Conservation (phyloP, 2,797 vertebrate species). For the Neosalanx taihuensis region DNA sequence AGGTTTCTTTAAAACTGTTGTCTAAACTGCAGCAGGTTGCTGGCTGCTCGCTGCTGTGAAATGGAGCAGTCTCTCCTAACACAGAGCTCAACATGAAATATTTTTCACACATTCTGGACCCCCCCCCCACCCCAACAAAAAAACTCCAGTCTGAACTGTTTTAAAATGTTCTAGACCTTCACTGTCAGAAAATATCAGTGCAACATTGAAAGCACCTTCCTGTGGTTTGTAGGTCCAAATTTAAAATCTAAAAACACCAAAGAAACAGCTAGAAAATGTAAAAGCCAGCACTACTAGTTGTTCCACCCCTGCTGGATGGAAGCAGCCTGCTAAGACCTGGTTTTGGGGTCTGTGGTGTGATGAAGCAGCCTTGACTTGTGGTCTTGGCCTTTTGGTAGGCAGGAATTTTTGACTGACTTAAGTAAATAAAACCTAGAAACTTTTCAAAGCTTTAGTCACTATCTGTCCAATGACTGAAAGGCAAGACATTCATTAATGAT, state of each 20-base stretch:
- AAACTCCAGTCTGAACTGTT: not conserved
- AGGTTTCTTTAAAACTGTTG: conserved; percentile 50
- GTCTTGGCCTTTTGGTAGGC: not conserved
- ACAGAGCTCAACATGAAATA: conserved; percentile 60
- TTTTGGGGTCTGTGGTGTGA: too few relatives aligned
- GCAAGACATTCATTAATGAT: conserved; percentile 63
- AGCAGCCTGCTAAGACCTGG: too few relatives aligned
- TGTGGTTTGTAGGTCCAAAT: too few relatives aligned
- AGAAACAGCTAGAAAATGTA: too few relatives aligned
- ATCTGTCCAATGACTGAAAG: conserved; percentile 53
- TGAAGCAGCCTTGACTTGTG: too few relatives aligned
- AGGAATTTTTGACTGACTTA: not conserved
- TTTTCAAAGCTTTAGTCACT: conserved; percentile 58
- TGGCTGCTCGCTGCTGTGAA: conserved; percentile 64
- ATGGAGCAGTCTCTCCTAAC: conserved; percentile 64
- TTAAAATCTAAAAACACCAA: too few relatives aligned
- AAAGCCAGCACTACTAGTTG: too few relatives aligned
- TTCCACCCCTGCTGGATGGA: too few relatives aligned
- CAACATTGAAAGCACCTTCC: not conserved
- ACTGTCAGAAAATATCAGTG: not conserved
- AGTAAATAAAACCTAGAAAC: conserved; percentile 5
- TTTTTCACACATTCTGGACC: conserved; percentile 53
- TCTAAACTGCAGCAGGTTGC: conserved; percentile 58
- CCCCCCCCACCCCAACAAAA: not conserved
- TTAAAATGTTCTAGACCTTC: not conserved